phyloP scores from a whole-genome alignment of 2,113 vertebrate species.

The Perca fluviatilis region DNA sequence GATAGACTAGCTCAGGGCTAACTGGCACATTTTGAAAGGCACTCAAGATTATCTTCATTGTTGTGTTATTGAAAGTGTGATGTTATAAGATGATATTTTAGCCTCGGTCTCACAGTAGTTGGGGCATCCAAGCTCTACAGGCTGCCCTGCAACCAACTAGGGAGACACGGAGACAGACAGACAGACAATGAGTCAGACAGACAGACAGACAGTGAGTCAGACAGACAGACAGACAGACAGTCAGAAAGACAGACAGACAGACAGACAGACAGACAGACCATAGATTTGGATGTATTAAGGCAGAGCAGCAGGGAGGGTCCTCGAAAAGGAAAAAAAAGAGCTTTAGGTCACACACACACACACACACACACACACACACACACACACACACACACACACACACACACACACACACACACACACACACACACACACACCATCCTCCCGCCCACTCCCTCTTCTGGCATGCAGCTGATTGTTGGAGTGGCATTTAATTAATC shows the following conservation, averaged over 20 bases:
- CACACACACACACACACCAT: neutral
- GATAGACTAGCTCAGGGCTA: conserved; percentile 6
- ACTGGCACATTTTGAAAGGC: conserved; percentile 16
- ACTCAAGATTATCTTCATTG: neutral
- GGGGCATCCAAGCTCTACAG: neutral
- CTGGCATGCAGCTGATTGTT: conserved; percentile 58
- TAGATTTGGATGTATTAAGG: conserved; percentile 30
- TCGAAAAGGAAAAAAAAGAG: conserved; percentile 6
- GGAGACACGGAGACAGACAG: neutral
- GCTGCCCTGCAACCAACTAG: neutral
- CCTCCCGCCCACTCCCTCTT: conserved; percentile 32
- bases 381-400: neutral
- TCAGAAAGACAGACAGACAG: neutral
- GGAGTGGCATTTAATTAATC: conserved; percentile 64
- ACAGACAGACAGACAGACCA: neutral
- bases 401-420: neutral
- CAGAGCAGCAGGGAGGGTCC: conserved; percentile 32
- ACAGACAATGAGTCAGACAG: neutral
- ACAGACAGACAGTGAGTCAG: too few species aligned
- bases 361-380: neutral
- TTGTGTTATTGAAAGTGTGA: neutral
- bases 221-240: too few species aligned
- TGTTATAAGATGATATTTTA: conserved; percentile 5
- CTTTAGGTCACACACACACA: conserved; percentile 8
- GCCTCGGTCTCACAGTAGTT: neutral